Conservation (phyloP, 2,888 invertebrate genomes). For the Mesorhabditis belari region DNA sequence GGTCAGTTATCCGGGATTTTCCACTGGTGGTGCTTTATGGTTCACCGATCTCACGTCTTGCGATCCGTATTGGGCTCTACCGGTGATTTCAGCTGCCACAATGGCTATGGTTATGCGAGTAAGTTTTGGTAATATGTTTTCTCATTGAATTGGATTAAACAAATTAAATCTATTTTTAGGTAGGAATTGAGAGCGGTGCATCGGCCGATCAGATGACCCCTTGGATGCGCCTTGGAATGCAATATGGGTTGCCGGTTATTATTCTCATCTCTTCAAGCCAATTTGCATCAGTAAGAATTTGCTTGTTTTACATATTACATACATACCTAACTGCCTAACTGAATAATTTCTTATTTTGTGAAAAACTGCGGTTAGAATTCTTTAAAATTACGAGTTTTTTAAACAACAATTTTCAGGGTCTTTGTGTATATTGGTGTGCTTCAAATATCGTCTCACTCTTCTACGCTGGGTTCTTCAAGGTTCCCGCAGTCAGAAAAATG, state of each 20-base stretch:
- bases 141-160: slow-evolving; percentile 24
- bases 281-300: slow-evolving; percentile 35
- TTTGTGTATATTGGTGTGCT: slow-evolving; percentile 49
- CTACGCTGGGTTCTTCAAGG: slow-evolving; percentile 38
- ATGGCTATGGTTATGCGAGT: slow-evolving; percentile 74
- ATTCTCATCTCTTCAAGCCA: slow-evolving; percentile 37
- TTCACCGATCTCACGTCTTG: slow-evolving; percentile 81
- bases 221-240: slow-evolving; percentile 36
- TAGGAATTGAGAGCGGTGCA: slow-evolving; percentile 46
- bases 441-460: slow-evolving; percentile 44
- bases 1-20: slow-evolving; percentile 78
- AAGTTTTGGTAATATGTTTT: slow-evolving; percentile 30
- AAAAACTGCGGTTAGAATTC: not conserved
- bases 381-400: not conserved
- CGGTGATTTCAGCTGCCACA: slow-evolving; percentile 75
- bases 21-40: slow-evolving; percentile 82
- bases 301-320: not conserved
- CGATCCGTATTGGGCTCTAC: slow-evolving; percentile 81
- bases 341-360: too few species aligned
- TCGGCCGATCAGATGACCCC: slow-evolving; percentile 39
- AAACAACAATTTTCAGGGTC: slow-evolving; percentile 33
- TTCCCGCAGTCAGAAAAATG: slow-evolving; percentile 26
- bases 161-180: slow-evolving; percentile 6
- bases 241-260: slow-evolving; percentile 41
- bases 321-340: too few species aligned